Evolutionary conservation across 2,888 invertebrate genomes (phyloP).

Genomic region (Formica aserva): DNA sequence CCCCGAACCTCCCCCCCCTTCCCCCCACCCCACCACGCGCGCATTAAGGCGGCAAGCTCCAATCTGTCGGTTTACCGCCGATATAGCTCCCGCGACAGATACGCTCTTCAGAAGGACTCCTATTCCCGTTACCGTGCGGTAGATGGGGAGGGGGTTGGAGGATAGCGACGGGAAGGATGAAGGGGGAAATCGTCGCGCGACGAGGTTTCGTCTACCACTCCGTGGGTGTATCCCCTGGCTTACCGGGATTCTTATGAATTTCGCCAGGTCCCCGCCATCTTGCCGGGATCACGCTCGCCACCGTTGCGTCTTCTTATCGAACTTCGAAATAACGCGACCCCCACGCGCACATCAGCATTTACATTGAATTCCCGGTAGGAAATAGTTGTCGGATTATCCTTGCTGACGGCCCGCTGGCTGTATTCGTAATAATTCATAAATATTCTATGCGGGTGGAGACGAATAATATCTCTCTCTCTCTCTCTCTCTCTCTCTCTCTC

Average conservation of each 20-base stretch:
- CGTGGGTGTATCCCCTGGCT: conserved; percentile 58
- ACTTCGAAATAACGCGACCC: conserved; percentile 53
- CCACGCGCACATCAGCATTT: conserved; percentile 51
- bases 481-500: conserved; percentile 27
- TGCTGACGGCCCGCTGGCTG: conserved; percentile 19
- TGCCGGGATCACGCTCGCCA: conserved; percentile 60
- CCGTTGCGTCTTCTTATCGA: conserved; percentile 52
- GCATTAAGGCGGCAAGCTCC: conserved; percentile 81
- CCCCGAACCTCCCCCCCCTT: conserved; percentile 33
- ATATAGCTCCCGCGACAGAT: conserved; percentile 74
- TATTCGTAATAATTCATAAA: conserved; percentile 44
- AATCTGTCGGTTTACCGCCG: conserved; percentile 80
- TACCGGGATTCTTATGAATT: conserved; percentile 72
- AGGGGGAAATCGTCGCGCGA: conserved; percentile 55
- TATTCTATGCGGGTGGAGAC: conserved; percentile 23
- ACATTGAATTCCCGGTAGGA: conserved; percentile 53
- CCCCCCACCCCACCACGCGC: conserved; percentile 29
- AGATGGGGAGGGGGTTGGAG: conserved; percentile 3
- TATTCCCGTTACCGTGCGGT: conserved; percentile 54
- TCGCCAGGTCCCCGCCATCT: conserved; percentile 70
- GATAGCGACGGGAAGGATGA: conserved; percentile 30
- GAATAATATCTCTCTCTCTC: conserved; percentile 25
- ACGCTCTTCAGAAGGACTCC: conserved; percentile 56
- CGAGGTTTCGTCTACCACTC: conserved; percentile 61
- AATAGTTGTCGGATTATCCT: conserved; percentile 44